Evolutionary conservation across 2,113 vertebrate species (phyloP).

Genomic region (Ascaphus truei): DNA sequence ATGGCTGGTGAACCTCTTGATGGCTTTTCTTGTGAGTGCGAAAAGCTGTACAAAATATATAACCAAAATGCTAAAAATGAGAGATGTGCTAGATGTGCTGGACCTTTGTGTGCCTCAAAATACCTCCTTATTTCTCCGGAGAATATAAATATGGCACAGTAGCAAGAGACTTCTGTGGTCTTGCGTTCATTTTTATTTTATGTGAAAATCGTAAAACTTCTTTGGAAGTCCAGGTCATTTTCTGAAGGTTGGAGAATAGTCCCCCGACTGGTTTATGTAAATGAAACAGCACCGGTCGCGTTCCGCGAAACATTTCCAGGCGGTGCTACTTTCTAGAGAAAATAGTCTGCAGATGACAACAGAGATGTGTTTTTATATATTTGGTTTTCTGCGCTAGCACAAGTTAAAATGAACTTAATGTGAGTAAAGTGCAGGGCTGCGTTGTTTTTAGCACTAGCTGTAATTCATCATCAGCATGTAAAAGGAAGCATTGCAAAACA

Average conservation of each 20-base stretch:
- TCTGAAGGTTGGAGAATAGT: background rate
- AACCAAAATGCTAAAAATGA: background rate
- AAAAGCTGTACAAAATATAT: background rate
- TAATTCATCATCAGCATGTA: too few species aligned
- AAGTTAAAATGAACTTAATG: too few species aligned
- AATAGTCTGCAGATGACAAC: too few species aligned
- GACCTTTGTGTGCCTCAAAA: background rate
- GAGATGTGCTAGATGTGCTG: background rate
- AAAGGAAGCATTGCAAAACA: too few species aligned
- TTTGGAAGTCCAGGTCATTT: background rate
- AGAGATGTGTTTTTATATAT: too few species aligned
- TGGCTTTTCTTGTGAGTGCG: background rate
- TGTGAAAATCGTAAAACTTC: background rate
- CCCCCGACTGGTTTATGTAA: background rate
- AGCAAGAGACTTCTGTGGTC: background rate
- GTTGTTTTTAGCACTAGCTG: too few species aligned
- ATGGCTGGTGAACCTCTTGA: background rate
- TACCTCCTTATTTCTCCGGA: background rate
- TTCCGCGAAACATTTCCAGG: background rate
- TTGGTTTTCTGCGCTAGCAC: too few species aligned
- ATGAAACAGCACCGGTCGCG: background rate
- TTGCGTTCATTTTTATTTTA: background rate
- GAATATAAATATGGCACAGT: conserved; percentile 6
- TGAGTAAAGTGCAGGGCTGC: too few species aligned
- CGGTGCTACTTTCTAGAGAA: background rate